These are phyloP conservation scores for Alviniconcha marisindica DNA, from an alignment of 1,140 invertebrate species.

Conservation along the genomic window DNA sequence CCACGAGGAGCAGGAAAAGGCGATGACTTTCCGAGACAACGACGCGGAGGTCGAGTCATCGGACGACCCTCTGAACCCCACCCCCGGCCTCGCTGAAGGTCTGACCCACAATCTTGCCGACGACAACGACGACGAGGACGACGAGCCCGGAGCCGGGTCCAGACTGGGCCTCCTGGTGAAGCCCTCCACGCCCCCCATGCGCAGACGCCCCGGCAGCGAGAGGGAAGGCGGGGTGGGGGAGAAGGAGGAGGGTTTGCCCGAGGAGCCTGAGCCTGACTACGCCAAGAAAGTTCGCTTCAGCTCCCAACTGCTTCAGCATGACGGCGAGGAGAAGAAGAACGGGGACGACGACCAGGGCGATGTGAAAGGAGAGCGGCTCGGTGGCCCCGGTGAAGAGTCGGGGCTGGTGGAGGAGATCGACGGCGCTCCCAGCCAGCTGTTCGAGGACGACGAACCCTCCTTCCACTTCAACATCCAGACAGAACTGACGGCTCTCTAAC, in stretches of 20 bases:
- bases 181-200: slow-evolving; percentile 33
- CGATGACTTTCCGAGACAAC: not conserved
- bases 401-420: not conserved
- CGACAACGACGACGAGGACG: not conserved
- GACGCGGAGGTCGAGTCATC: not conserved
- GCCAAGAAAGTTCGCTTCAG: slow-evolving; percentile 44
- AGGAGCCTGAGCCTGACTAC: slow-evolving; percentile 42
- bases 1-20: not conserved
- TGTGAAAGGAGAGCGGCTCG: no score
- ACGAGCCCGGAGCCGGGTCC: not conserved
- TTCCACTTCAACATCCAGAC: not conserved
- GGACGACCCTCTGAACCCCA: not conserved
- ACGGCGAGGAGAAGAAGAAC: no score
- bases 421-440: not conserved
- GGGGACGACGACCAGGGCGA: no score
- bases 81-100: not conserved
- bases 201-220: not conserved
- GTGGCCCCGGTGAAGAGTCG: no score
- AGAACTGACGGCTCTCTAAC: not conserved
- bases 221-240: slow-evolving; percentile 22
- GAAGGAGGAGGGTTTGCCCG: slow-evolving; percentile 23
- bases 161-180: not conserved
- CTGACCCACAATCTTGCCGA: not conserved
- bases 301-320: not conserved
- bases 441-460: not conserved